These are phyloP conservation scores for Rhinogobio ventralis DNA, from an alignment of 2,797 vertebrate genomes.

Conservation along the genomic window DNA sequence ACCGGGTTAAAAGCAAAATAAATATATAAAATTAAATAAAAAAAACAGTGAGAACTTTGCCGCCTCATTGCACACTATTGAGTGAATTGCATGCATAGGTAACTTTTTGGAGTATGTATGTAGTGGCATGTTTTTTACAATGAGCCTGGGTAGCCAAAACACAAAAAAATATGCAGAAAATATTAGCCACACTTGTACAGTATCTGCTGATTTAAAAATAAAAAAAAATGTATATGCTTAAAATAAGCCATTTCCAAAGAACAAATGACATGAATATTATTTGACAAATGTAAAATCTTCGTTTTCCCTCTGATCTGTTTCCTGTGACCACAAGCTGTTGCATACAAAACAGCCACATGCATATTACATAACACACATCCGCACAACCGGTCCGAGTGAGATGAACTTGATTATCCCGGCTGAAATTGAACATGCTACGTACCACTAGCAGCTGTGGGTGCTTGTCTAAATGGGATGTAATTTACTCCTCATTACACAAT, in stretches of 20 bases:
- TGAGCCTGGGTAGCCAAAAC: background rate
- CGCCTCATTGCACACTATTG: too few relatives aligned
- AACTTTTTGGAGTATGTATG: background rate
- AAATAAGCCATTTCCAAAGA: background rate
- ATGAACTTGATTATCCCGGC: constrained; percentile 25
- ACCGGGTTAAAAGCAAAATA: background rate
- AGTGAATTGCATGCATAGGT: too few relatives aligned
- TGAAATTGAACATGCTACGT: constrained; percentile 36
- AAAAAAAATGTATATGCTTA: background rate
- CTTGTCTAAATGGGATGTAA: constrained; percentile 50
- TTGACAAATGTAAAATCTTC: background rate
- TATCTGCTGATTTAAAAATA: background rate
- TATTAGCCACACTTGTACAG: background rate
- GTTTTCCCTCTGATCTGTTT: background rate
- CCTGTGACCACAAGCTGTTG: constrained; percentile 10
- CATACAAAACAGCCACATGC: constrained; percentile 28
- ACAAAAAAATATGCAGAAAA: background rate
- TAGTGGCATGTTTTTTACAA: background rate
- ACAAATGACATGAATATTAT: background rate
- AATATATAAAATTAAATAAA: background rate
- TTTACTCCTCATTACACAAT: constrained; percentile 51
- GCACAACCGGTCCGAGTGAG: background rate
- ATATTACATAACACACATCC: constrained; percentile 25
- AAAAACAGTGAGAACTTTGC: too few relatives aligned
- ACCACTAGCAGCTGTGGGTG: constrained; percentile 26